A percentile compares a stretch with the other conserved stretches of the same genome.
phyloP scores from a whole-genome alignment of 53 echinoderm and acorn worm species.

The Antedon mediterranea region DNA sequence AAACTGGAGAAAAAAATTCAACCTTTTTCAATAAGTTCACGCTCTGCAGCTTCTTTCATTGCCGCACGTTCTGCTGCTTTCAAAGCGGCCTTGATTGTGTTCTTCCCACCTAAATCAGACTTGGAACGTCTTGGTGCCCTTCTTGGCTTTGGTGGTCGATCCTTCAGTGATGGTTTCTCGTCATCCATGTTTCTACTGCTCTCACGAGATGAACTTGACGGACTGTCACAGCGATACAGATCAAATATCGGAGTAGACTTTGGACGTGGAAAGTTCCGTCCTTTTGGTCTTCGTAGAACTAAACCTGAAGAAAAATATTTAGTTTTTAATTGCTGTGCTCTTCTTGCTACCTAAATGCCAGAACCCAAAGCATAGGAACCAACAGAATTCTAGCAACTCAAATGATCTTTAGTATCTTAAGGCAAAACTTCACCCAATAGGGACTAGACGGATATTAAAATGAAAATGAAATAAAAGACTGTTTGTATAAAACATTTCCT shows the following conservation, averaged over 20 bases:
- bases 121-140: conserved; percentile 54
- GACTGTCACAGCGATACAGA: background rate
- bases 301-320: background rate
- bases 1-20: background rate
- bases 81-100: conserved; percentile 23
- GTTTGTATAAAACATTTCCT: too few species aligned
- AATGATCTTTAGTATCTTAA: too few species aligned
- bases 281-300: background rate
- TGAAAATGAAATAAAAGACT: too few species aligned
- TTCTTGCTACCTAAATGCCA: too few species aligned
- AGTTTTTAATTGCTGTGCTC: too few species aligned
- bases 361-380: too few species aligned
- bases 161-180: background rate
- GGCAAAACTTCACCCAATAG: too few species aligned
- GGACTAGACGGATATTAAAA: too few species aligned
- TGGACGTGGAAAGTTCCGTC: background rate
- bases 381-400: too few species aligned
- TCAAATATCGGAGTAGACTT: background rate
- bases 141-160: conserved; percentile 47
- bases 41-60: conserved; percentile 3
- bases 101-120: conserved; percentile 38
- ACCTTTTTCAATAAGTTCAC: conserved; percentile 16
- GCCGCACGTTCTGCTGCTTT: conserved; percentile 19
- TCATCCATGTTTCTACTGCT: background rate
- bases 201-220: background rate